Evolutionary conservation across 2,888 invertebrate genomes (phyloP).

Genomic region (Drosophila gaucha): DNA sequence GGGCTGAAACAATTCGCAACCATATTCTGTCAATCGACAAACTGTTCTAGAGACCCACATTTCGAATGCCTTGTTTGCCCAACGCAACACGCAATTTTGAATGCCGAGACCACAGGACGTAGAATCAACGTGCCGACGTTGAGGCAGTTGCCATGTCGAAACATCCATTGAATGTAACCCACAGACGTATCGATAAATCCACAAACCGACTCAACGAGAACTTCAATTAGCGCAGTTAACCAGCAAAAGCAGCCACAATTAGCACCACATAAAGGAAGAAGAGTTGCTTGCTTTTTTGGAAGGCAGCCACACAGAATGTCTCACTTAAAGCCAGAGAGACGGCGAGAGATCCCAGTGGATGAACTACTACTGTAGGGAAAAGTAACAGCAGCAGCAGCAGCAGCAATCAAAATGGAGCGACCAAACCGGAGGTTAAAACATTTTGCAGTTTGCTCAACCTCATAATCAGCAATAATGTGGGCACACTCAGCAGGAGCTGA

Average conservation of each 20-base stretch:
- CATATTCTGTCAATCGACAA: not conserved
- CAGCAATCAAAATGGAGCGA: slow-evolving; percentile 50
- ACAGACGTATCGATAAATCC: slow-evolving; percentile 37
- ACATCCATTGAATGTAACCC: not conserved
- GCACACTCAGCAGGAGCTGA: slow-evolving; percentile 20
- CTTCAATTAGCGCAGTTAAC: slow-evolving; percentile 69
- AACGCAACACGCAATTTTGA: too few relatives aligned
- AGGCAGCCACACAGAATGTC: slow-evolving; percentile 25
- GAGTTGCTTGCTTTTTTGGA: slow-evolving; percentile 17
- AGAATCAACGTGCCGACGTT: slow-evolving; percentile 6
- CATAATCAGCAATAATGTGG: slow-evolving; percentile 61
- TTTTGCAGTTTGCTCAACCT: slow-evolving; percentile 66
- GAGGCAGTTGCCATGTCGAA: not conserved
- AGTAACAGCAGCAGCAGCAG: slow-evolving; percentile 1
- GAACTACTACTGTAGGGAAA: slow-evolving; percentile 10
- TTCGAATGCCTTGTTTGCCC: too few relatives aligned
- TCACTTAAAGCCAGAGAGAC: slow-evolving; percentile 39
- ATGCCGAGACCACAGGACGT: not conserved
- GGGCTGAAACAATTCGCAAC: not conserved
- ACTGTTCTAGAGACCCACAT: not conserved
- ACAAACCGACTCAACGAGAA: slow-evolving; percentile 24
- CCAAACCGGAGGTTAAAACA: slow-evolving; percentile 57
- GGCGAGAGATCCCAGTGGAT: slow-evolving; percentile 20
- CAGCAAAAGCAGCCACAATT: slow-evolving; percentile 66
- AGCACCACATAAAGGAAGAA: slow-evolving; percentile 61